A percentile compares a stretch with the other conserved stretches of the same genome.
These are phyloP conservation scores for Rhynchotus rufescens DNA, from an alignment of 2,797 vertebrate genomes.

Conservation along the genomic window DNA sequence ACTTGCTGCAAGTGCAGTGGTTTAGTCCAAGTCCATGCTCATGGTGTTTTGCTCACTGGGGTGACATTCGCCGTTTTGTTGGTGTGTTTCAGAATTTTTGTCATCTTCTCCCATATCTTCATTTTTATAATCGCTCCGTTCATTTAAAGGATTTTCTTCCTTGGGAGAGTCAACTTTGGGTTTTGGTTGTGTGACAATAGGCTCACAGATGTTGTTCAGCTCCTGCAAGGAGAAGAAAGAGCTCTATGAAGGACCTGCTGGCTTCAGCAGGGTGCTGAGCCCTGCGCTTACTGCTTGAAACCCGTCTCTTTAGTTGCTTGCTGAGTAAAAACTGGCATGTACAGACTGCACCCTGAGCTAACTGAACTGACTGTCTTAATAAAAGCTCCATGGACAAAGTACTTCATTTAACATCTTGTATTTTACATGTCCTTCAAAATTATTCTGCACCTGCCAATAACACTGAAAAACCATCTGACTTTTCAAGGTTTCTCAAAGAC, in stretches of 20 bases:
- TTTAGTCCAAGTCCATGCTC: constrained; percentile 84
- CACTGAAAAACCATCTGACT: not conserved
- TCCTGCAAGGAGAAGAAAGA: constrained; percentile 66
- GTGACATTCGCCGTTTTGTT: constrained; percentile 82
- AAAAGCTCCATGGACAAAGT: not conserved
- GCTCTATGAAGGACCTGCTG: not conserved
- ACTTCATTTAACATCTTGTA: not conserved
- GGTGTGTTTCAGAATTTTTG: constrained; percentile 74
- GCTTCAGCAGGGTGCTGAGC: not conserved
- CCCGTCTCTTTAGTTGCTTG: not conserved
- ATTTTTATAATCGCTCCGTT: constrained; percentile 68
- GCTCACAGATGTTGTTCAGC: constrained; percentile 79
- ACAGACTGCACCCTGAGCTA: not conserved
- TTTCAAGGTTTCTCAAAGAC: not conserved
- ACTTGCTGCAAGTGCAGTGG: constrained; percentile 36
- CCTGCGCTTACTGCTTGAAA: not conserved
- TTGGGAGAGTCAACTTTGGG: constrained; percentile 85
- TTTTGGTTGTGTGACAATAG: constrained; percentile 84
- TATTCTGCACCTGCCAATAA: not conserved
- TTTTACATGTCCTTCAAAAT: not conserved
- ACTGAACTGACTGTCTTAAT: not conserved
- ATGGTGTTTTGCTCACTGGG: constrained; percentile 71
- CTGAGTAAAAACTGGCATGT: not conserved
- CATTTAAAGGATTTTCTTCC: constrained; percentile 80
- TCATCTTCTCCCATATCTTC: constrained; percentile 77